A percentile compares a stretch with the other conserved stretches of the same genome.
Conservation (phyloP, 53 echinoderm and acorn worm genomes). For the Hippasteria phrygiana region DNA sequence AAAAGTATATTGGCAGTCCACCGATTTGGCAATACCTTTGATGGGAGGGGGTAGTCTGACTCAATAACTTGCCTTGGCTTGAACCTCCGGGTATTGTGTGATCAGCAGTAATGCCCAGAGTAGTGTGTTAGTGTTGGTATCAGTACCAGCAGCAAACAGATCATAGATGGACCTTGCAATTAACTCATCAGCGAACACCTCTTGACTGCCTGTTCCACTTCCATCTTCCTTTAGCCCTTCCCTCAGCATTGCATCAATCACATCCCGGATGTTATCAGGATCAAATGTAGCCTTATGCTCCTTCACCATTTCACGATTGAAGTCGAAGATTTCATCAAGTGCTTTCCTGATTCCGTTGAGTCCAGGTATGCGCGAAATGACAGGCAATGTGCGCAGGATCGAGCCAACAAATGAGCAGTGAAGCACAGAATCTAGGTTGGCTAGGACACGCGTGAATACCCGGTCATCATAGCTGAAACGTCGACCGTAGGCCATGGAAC, state of each 20-base stretch:
- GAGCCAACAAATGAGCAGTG: slow-evolving; percentile 25
- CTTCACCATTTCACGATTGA: slow-evolving; percentile 29
- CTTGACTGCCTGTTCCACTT: not conserved
- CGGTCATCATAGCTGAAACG: slow-evolving; percentile 56
- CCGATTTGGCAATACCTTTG: too few relatives aligned
- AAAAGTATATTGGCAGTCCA: too few relatives aligned
- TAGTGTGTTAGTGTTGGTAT: slow-evolving; percentile 58
- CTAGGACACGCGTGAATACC: slow-evolving; percentile 15
- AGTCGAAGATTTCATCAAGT: slow-evolving; percentile 12
- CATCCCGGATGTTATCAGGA: slow-evolving; percentile 39
- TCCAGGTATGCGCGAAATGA: slow-evolving; percentile 18
- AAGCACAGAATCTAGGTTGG: not conserved
- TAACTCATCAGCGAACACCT: slow-evolving; percentile 5
- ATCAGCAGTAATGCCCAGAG: slow-evolving; percentile 53
- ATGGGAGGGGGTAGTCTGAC: not conserved
- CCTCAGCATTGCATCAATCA: slow-evolving; percentile 52
- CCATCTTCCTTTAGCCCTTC: slow-evolving; percentile 18
- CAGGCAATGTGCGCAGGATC: not conserved
- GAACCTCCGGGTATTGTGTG: slow-evolving; percentile 59
- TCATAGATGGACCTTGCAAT: slow-evolving; percentile 58
- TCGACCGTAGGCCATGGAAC: slow-evolving; percentile 54
- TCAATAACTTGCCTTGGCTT: slow-evolving; percentile 44
- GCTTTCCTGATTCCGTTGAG: slow-evolving; percentile 20
- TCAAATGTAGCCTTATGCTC: slow-evolving; percentile 52
- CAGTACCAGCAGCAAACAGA: slow-evolving; percentile 62